These are phyloP conservation scores for Barypeithes pellucidus DNA, from an alignment of 2,888 invertebrate species.

Conservation along the genomic window DNA sequence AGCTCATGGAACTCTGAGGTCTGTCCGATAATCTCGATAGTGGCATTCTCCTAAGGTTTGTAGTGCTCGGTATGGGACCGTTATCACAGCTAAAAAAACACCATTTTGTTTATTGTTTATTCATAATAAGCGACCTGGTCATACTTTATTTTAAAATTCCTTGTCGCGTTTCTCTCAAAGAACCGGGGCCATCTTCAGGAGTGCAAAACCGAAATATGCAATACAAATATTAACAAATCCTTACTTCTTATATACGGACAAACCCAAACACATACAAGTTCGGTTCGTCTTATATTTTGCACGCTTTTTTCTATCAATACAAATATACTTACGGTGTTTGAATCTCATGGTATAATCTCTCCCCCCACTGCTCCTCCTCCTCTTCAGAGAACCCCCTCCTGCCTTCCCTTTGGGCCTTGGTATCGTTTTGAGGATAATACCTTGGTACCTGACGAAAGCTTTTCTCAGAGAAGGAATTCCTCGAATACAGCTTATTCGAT, in stretches of 20 bases:
- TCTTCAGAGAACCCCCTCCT: conserved; percentile 60
- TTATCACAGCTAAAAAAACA: conserved; percentile 56
- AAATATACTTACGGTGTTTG: conserved; percentile 60
- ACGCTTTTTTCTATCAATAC: too few species aligned
- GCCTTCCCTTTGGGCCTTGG: conserved; percentile 55
- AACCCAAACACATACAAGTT: too few species aligned
- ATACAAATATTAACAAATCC: too few species aligned
- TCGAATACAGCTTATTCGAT: conserved; percentile 60
- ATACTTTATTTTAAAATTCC: too few species aligned
- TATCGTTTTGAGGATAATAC: conserved; percentile 49
- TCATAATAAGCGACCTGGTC: too few species aligned
- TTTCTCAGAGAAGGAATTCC: conserved; percentile 57
- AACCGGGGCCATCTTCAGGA: too few species aligned
- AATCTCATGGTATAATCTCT: conserved; percentile 63
- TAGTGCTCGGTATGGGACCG: conserved; percentile 48
- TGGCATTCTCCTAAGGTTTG: conserved; percentile 53
- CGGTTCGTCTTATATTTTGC: too few species aligned
- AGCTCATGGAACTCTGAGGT: conserved; percentile 67
- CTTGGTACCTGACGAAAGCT: conserved; percentile 56
- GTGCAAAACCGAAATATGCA: too few species aligned
- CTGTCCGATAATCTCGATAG: conserved; percentile 61
- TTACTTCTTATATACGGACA: too few species aligned
- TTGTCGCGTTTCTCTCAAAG: too few species aligned
- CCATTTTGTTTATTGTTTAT: too few species aligned
- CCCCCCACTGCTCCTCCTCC: conserved; percentile 58